These are phyloP conservation scores for Oreochromis mossambicus DNA, from an alignment of 2,797 vertebrate genomes.

Conservation along the genomic window DNA sequence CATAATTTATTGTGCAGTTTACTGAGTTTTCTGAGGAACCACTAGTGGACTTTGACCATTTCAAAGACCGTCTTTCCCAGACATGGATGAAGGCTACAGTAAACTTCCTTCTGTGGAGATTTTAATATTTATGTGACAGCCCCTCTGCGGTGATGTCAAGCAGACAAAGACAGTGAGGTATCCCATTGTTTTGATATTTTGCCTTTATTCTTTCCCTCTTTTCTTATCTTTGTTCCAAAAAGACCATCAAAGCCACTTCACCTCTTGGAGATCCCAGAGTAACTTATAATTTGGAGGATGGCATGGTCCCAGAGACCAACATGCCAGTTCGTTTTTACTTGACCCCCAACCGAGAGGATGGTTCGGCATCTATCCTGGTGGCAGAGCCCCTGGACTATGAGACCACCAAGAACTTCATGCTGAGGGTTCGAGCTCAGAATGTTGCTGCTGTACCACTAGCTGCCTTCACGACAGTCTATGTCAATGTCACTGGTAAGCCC, in stretches of 20 bases:
- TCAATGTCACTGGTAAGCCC: slow-evolving; percentile 84
- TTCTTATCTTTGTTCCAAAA: neutral
- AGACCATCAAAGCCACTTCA: slow-evolving; percentile 85
- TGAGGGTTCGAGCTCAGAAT: slow-evolving; percentile 85
- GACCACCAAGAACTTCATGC: slow-evolving; percentile 81
- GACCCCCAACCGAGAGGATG: slow-evolving; percentile 86
- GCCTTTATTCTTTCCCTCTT: neutral
- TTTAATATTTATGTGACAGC: neutral
- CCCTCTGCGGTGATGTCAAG: neutral
- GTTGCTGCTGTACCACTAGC: slow-evolving; percentile 85
- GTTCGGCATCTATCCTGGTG: slow-evolving; percentile 85
- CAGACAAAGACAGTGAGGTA: neutral
- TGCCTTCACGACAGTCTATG: slow-evolving; percentile 79
- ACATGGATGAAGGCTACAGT: neutral
- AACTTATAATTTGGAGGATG: slow-evolving; percentile 87
- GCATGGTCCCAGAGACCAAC: slow-evolving; percentile 87
- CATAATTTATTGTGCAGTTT: neutral
- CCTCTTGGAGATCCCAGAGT: slow-evolving; percentile 84
- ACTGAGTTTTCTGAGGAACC: neutral
- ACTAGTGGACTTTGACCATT: neutral
- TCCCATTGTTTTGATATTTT: neutral
- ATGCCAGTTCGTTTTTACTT: slow-evolving; percentile 89
- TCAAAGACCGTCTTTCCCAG: neutral
- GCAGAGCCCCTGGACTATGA: slow-evolving; percentile 88
- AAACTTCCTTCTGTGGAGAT: neutral